These are phyloP conservation scores for Mythimna albipuncta DNA, from an alignment of 2,888 invertebrate genomes.

Conservation along the genomic window DNA sequence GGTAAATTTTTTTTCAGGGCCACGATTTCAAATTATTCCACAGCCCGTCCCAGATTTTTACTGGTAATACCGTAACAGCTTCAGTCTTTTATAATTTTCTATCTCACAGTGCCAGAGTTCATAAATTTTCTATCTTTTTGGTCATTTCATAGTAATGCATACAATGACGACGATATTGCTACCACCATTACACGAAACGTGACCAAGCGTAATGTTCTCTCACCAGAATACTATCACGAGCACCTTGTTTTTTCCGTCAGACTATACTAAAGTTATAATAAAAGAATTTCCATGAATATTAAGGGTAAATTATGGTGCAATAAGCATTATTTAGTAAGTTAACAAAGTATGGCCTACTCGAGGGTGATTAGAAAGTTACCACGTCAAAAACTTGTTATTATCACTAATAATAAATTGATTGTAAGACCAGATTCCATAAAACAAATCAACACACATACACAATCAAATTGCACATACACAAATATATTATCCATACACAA, in stretches of 20 bases:
- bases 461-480: too few species aligned
- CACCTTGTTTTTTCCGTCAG: constrained; percentile 2
- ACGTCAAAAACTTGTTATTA: neutral
- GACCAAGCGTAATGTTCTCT: constrained; percentile 28
- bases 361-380: neutral
- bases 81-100: too few species aligned
- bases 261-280: neutral
- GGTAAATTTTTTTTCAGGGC: too few species aligned
- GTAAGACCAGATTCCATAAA: too few species aligned
- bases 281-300: constrained; percentile 10
- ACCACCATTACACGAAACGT: constrained; percentile 14
- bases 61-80: too few species aligned
- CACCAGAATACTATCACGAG: neutral
- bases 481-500: too few species aligned
- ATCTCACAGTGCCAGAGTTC: too few species aligned
- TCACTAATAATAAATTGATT: too few species aligned
- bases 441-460: too few species aligned
- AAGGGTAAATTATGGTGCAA: neutral
- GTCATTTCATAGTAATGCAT: constrained; percentile 4
- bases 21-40: too few species aligned
- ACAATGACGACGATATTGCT: neutral
- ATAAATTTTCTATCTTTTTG: neutral
- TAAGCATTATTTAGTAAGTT: neutral
- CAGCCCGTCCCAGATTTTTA: too few species aligned
- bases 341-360: too few species aligned